A percentile compares a stretch with the other conserved stretches of the same genome.
These are phyloP conservation scores for Antechinus stuartii DNA, from an alignment of 2,113 vertebrate species.

Conservation along the genomic window DNA sequence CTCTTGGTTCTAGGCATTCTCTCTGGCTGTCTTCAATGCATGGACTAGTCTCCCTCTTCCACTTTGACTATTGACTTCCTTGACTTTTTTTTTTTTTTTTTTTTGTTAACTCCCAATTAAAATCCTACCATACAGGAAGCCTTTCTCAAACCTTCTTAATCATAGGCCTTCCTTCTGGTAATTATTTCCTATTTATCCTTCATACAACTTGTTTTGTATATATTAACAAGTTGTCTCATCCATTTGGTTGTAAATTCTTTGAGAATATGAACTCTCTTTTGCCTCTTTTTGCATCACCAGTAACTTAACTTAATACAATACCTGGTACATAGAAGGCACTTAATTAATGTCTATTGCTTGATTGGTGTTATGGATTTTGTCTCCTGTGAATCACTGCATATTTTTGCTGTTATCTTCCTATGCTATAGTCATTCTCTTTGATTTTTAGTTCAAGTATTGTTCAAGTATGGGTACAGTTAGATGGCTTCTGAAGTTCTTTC, in stretches of 20 bases:
- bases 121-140: background rate
- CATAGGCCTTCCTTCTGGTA: background rate
- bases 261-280: background rate
- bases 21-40: background rate
- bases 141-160: background rate
- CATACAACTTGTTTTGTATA: background rate
- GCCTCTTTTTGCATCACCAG: background rate
- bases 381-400: background rate
- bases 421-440: background rate
- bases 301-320: background rate
- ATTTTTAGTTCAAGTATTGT: background rate
- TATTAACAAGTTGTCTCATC: background rate
- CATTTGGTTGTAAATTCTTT: background rate
- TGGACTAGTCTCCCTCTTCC: background rate
- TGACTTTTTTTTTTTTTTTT: background rate
- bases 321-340: background rate
- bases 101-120: background rate
- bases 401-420: background rate
- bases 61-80: background rate
- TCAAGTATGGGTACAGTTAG: background rate
- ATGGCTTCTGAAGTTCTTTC: background rate
- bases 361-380: background rate
- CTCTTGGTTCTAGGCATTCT: background rate
- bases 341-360: background rate
- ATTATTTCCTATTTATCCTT: background rate